These are phyloP conservation scores for Drosophila albomicans DNA, from an alignment of 1,140 invertebrate genomes.

Conservation along the genomic window DNA sequence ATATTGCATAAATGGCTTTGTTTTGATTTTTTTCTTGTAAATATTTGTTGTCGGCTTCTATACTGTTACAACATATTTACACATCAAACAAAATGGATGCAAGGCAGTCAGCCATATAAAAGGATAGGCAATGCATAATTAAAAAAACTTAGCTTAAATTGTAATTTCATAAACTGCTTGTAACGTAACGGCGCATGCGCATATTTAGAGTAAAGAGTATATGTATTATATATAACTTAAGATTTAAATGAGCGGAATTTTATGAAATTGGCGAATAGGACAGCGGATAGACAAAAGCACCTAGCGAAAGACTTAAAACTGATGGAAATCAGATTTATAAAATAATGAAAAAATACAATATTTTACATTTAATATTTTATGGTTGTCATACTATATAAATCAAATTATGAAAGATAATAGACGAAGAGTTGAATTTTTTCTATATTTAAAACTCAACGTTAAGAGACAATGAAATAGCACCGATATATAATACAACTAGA, in stretches of 20 bases:
- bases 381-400: neutral
- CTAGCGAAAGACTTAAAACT: slow-evolving; percentile 5
- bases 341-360: neutral
- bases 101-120: slow-evolving; percentile 55
- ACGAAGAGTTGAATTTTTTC: neutral
- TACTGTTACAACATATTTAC: slow-evolving; percentile 70
- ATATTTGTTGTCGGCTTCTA: slow-evolving; percentile 70
- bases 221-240: slow-evolving; percentile 43
- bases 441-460: no score
- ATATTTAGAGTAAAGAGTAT: slow-evolving; percentile 29
- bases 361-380: slow-evolving; percentile 1
- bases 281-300: slow-evolving; percentile 72
- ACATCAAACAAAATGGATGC: slow-evolving; percentile 60
- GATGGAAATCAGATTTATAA: slow-evolving; percentile 3
- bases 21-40: slow-evolving; percentile 37
- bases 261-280: slow-evolving; percentile 45
- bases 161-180: slow-evolving; percentile 28
- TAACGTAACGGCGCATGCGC: slow-evolving; percentile 58
- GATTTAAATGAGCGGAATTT: slow-evolving; percentile 32
- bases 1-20: slow-evolving; percentile 40
- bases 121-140: slow-evolving; percentile 39
- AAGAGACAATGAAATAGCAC: no score
- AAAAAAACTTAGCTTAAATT: slow-evolving; percentile 27
- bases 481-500: no score
- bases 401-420: neutral